Base-by-base conservation (phyloP, 37 sponge, comb jelly and placozoan genomes). In the Corticium candelabrum region DNA sequence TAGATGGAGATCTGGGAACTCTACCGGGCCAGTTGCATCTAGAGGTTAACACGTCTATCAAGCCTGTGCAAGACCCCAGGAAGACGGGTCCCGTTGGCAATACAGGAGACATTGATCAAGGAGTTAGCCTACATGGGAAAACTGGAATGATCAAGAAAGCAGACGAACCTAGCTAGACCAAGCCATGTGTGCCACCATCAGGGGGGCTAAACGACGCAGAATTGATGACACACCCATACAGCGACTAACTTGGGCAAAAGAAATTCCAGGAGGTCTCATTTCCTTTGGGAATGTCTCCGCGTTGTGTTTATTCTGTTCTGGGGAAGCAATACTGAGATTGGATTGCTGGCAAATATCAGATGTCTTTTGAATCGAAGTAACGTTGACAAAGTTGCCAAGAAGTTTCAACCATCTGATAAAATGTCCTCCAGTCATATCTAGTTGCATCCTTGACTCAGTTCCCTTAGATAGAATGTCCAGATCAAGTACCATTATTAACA, bases 261-360 rank as follows among this genome's bases (percentile, higher is more conserved):
- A 81, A 56, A 50, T 75, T 27, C 82, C 82, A 73, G 82, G 76
- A 71, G 80, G 68, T 39, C 33, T 3, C 77, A 40, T 1, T 79
- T 74, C 38, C 15, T 73, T 1, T 79, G 82, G 76, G 68, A 41
- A 57, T 77, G 76, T 33, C 40, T 82, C 3, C n/a, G 38, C n/a
- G 76, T 76, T 7, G 1, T 76, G 3, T 82, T 82, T 57, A 1
- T 33, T 21, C 71, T 29, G 29, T 82, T 82, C 35, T 82, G 76
- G 82, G 76, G 76, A 2, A 29, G 37, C 68, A 43, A 75, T 1
- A 2, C 38, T 37, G 68, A 75, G 2, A 34, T 74, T 34, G 82
- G 82, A 2, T 76, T 76, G 30, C 68, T 82, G 2, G 67, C 67
- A 40, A 74, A 82, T 74, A 3, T 82, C 1, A n/a, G n/a, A 41